Percentiles rank a stretch among this genome's conserved stretches.
Conservation (phyloP, 2,888 invertebrate species). For the Orgyia antiqua region DNA sequence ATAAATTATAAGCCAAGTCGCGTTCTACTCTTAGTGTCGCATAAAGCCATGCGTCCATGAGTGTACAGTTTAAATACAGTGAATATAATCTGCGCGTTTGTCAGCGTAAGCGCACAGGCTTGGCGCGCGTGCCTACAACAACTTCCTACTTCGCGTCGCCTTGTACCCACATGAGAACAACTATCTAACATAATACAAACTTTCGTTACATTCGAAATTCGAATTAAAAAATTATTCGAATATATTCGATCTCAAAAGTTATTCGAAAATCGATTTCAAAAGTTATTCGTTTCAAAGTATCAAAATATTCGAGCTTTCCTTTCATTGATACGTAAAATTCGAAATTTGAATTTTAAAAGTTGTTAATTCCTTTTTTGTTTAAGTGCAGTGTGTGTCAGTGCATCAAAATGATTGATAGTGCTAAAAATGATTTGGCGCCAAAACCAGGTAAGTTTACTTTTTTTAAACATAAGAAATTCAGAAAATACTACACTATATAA, state of each 20-base stretch:
- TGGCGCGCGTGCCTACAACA: constrained; percentile 19
- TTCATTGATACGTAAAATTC: neutral
- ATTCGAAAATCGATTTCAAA: no score
- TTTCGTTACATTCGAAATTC: neutral
- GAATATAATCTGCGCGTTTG: constrained; percentile 19
- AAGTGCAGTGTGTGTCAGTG: neutral
- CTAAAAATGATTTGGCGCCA: neutral
- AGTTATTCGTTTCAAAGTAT: no score
- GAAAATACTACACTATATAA: no score
- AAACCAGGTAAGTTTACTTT: neutral
- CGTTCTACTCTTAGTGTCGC: no score
- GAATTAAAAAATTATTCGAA: neutral
- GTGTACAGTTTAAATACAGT: constrained; percentile 3
- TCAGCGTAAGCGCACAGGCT: constrained; percentile 17
- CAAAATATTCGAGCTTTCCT: neutral
- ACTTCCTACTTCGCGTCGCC: constrained; percentile 27
- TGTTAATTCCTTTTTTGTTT: no score
- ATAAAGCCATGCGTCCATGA: neutral
- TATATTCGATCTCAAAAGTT: no score
- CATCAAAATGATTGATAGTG: neutral
- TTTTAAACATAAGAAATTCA: no score
- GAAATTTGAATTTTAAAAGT: no score
- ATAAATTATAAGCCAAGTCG: no score
- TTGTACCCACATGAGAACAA: constrained; percentile 12
- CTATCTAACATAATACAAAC: neutral